Conservation (phyloP, 2,113 vertebrate species). For the Colius striatus region DNA sequence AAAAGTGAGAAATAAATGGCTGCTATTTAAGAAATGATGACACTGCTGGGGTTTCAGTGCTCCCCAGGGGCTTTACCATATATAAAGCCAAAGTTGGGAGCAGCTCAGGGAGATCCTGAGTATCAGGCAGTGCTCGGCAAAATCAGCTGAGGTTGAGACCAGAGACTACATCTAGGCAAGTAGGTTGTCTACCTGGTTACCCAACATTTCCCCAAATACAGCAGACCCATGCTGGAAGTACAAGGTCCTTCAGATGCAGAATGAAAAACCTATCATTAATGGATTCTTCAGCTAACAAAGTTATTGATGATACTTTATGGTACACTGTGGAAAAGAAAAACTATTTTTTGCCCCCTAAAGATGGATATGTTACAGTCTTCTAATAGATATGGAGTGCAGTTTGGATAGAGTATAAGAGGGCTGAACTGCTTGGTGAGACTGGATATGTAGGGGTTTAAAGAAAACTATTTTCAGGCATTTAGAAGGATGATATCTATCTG, state of each 20-base stretch:
- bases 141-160: no score
- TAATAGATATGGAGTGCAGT: background rate
- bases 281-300: background rate
- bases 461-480: slow-evolving; percentile 13
- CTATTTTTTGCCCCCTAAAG: background rate
- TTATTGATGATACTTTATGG: background rate
- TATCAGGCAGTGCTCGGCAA: fast-evolving
- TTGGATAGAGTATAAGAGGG: background rate
- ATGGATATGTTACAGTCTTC: background rate
- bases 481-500: background rate
- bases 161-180: no score
- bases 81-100: background rate
- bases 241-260: background rate
- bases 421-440: background rate
- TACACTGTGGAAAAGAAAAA: background rate
- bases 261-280: background rate
- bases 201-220: background rate
- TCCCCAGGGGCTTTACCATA: background rate
- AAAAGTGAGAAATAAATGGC: slow-evolving; percentile 27
- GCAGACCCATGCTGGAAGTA: background rate
- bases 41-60: background rate
- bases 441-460: slow-evolving; percentile 9
- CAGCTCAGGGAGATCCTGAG: background rate
- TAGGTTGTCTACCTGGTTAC: background rate
- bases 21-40: background rate